Evolutionary conservation across 1,140 invertebrate species (phyloP).

Genomic region (Calliopsis andreniformis): DNA sequence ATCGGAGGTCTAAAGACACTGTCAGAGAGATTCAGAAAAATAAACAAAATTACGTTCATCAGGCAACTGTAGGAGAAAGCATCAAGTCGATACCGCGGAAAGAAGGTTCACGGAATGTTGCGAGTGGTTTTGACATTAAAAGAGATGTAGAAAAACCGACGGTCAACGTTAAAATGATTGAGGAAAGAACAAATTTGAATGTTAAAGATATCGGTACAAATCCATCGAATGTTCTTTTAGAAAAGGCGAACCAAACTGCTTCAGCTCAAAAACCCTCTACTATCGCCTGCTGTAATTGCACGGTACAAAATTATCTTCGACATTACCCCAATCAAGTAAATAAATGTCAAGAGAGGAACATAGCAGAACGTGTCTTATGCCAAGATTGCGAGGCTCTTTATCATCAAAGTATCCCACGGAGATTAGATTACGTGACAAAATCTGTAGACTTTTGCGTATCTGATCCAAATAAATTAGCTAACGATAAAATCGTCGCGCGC

Average conservation of each 20-base stretch:
- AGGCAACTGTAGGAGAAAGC: too few species aligned
- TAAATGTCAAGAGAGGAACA: background rate
- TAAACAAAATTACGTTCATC: background rate
- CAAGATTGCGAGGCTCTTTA: slow-evolving; percentile 18
- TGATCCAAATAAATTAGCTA: background rate
- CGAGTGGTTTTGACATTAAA: too few species aligned
- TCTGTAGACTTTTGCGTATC: background rate
- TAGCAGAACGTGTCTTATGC: background rate
- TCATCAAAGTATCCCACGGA: background rate
- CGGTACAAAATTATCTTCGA: background rate
- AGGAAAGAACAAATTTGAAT: too few species aligned
- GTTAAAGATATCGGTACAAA: too few species aligned
- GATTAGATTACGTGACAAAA: background rate
- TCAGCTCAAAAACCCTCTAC: background rate
- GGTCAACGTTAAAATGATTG: too few species aligned
- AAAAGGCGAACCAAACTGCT: background rate
- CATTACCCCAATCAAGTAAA: background rate
- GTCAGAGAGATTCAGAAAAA: background rate
- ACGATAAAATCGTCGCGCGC: too few species aligned
- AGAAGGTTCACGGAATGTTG: too few species aligned
- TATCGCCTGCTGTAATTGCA: background rate
- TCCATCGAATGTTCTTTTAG: too few species aligned
- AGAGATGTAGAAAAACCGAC: too few species aligned
- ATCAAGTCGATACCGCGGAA: background rate
- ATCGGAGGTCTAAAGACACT: background rate